A percentile compares a stretch with the other conserved stretches of the same genome.
Evolutionary conservation across 1,140 invertebrate species (phyloP).

Genomic region (Agrilus planipennis): DNA sequence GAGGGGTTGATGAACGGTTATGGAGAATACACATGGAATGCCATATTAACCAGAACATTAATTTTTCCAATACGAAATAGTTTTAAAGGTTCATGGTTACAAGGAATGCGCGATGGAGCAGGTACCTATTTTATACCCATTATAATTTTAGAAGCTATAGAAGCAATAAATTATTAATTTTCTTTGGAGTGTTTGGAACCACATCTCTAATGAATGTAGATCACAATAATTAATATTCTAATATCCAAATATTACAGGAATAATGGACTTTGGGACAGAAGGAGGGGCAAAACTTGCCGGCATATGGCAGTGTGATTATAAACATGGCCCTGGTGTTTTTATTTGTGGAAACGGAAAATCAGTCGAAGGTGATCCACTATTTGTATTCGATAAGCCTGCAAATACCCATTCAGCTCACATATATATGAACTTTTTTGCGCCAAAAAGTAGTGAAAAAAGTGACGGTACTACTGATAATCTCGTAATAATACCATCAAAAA

Average conservation of each 20-base stretch:
- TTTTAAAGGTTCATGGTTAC: conserved; percentile 41
- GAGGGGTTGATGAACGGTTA: conserved; percentile 41
- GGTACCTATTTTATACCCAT: too few relatives aligned
- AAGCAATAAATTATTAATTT: too few relatives aligned
- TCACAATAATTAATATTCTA: too few relatives aligned
- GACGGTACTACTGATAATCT: too few relatives aligned
- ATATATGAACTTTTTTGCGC: background rate
- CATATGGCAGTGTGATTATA: conserved; percentile 41
- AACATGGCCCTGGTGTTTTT: conserved; percentile 41
- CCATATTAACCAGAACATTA: conserved; percentile 38
- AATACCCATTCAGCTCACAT: background rate
- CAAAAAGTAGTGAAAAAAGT: background rate
- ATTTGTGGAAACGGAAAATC: conserved; percentile 42
- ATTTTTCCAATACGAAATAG: conserved; percentile 36
- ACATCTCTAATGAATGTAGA: too few relatives aligned
- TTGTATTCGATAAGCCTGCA: conserved; percentile 37
- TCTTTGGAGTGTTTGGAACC: too few relatives aligned
- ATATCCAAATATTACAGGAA: conserved; percentile 20
- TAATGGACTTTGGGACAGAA: conserved; percentile 38
- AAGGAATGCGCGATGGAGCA: conserved; percentile 38
- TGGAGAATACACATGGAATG: conserved; percentile 43
- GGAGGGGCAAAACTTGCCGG: conserved; percentile 41
- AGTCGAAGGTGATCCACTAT: conserved; percentile 36
- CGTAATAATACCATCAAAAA: too few relatives aligned
- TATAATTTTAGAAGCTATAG: too few relatives aligned